Percentiles rank a stretch among this genome's conserved stretches.
Conservation (phyloP, 2,113 vertebrate genomes). For the Solea senegalensis region DNA sequence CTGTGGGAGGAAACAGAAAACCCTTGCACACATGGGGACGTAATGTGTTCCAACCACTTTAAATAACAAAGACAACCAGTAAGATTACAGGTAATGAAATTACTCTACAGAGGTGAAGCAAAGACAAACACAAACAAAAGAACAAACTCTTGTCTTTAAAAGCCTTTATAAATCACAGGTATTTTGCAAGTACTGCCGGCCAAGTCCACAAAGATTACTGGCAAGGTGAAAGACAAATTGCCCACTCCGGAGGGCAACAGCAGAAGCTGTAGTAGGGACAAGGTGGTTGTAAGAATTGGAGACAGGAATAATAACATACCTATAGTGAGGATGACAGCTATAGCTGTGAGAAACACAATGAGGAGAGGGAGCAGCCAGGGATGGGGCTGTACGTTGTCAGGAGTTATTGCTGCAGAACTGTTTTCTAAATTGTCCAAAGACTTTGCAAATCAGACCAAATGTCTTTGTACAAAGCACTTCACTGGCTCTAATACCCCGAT, state of each 20-base stretch:
- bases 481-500: too few relatives aligned
- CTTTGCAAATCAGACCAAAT: too few relatives aligned
- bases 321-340: not conserved
- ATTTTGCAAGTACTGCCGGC: too few relatives aligned
- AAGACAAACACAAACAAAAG: too few relatives aligned
- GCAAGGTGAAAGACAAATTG: not conserved
- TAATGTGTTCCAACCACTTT: not conserved
- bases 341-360: not conserved
- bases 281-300: not conserved
- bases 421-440: too few relatives aligned
- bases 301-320: not conserved
- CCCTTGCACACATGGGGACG: not conserved
- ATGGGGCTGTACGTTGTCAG: not conserved
- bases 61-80: not conserved
- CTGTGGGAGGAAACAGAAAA: too few relatives aligned
- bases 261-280: not conserved
- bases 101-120: not conserved
- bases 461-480: too few relatives aligned
- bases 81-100: too few relatives aligned
- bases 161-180: too few relatives aligned
- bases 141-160: too few relatives aligned
- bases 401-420: not conserved
- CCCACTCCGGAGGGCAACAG: not conserved
- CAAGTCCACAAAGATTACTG: not conserved
- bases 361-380: not conserved